These are phyloP conservation scores for Cephonodes hylas DNA, from an alignment of 2,888 invertebrate genomes.

Conservation along the genomic window DNA sequence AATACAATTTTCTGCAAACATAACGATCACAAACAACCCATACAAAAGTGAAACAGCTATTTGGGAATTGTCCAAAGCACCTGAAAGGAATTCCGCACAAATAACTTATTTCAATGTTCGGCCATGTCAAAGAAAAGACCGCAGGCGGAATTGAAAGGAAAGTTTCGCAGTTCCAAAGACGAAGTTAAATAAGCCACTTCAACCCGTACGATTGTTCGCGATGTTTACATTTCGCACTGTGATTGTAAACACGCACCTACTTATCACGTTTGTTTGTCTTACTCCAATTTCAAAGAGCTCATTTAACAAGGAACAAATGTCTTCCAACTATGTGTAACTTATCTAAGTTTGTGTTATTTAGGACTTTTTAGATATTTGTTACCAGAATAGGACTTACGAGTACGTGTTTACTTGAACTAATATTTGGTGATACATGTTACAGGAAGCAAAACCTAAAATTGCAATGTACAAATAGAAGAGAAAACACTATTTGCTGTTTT, in stretches of 20 bases:
- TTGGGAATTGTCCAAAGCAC: constrained; percentile 29
- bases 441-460: no score
- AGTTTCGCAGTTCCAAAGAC: constrained; percentile 18
- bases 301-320: constrained; percentile 2
- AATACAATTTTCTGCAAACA: background rate
- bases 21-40: background rate
- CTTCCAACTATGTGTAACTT: background rate
- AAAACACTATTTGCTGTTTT: no score
- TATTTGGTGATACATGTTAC: no score
- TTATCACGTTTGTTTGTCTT: constrained; percentile 22
- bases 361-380: background rate
- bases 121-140: constrained; percentile 13
- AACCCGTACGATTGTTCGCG: constrained; percentile 21
- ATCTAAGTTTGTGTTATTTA: background rate
- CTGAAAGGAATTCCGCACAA: constrained; percentile 20
- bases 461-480: no score
- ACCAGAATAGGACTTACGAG: no score
- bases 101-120: constrained; percentile 19
- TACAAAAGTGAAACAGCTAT: constrained; percentile 10
- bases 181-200: constrained; percentile 29
- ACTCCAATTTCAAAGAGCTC: constrained; percentile 2
- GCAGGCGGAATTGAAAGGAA: constrained; percentile 16
- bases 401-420: no score
- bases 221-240: constrained; percentile 24
- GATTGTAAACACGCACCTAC: constrained; percentile 12